A percentile compares a stretch with the other conserved stretches of the same genome.
These are phyloP conservation scores for Branchipolynoe longqiensis DNA, from an alignment of 2,888 invertebrate species.

Conservation along the genomic window DNA sequence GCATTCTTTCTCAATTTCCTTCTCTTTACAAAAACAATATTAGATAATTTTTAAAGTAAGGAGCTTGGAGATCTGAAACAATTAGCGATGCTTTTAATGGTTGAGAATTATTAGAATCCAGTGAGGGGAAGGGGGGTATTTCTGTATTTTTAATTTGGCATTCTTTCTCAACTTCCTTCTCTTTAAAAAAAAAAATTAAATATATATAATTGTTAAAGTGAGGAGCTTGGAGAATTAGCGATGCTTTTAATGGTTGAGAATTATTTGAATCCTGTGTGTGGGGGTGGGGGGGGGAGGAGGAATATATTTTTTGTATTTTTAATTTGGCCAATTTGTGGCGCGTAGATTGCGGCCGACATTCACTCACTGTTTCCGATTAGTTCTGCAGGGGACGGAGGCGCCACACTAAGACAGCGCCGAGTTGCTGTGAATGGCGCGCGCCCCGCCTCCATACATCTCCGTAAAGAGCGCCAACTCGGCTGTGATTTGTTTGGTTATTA, in stretches of 20 bases:
- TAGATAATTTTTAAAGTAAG: too few relatives aligned
- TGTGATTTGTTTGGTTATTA: conserved; percentile 48
- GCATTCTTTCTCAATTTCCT: too few relatives aligned
- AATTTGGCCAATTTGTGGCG: conserved; percentile 43
- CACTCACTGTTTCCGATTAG: conserved; percentile 20
- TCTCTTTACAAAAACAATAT: too few relatives aligned
- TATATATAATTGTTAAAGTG: too few relatives aligned
- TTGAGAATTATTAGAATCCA: conserved; percentile 40
- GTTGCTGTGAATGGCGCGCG: background rate
- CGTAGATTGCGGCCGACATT: background rate
- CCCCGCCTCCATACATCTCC: conserved; percentile 10
- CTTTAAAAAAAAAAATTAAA: too few relatives aligned
- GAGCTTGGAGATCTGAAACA: conserved; percentile 11
- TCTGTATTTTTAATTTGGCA: too few relatives aligned
- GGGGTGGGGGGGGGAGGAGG: too few relatives aligned
- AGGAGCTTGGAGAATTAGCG: conserved; percentile 37
- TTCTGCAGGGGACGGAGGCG: background rate
- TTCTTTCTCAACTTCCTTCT: too few relatives aligned
- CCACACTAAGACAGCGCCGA: background rate
- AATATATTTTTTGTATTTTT: too few relatives aligned
- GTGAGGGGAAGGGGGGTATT: too few relatives aligned
- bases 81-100: conserved; percentile 35
- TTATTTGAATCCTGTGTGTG: conserved; percentile 26
- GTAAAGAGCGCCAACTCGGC: conserved; percentile 33
- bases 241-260: conserved; percentile 34